Conservation (phyloP, 2,797 vertebrate genomes). For the Neosilurus hyrtlii region DNA sequence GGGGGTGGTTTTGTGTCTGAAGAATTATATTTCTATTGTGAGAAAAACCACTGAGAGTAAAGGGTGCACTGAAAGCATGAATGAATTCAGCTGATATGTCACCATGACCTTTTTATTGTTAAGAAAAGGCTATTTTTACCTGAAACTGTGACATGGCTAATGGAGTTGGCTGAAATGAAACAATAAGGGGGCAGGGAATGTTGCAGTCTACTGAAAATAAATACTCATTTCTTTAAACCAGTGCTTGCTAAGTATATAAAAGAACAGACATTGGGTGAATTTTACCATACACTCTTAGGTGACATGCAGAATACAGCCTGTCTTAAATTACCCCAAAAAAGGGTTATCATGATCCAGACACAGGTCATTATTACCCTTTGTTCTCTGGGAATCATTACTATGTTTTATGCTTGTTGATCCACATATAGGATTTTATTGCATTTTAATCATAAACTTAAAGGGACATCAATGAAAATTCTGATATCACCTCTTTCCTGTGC, state of each 20-base stretch:
- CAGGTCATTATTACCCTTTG: not conserved
- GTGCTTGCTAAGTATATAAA: not conserved
- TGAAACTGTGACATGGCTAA: slow-evolving; percentile 29
- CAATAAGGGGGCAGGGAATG: not conserved
- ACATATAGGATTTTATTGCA: not conserved
- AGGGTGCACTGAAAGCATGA: slow-evolving; percentile 8
- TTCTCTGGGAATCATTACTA: not conserved
- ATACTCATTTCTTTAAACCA: not conserved
- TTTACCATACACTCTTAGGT: not conserved
- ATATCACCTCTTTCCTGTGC: not conserved
- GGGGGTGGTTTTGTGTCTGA: not conserved
- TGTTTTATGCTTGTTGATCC: not conserved
- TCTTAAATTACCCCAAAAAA: not conserved
- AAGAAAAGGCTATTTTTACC: slow-evolving; percentile 36
- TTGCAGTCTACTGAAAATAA: not conserved
- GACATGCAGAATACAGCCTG: not conserved
- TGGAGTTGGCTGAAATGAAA: slow-evolving; percentile 20
- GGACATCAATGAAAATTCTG: not conserved
- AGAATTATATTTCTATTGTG: not conserved
- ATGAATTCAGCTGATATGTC: slow-evolving; percentile 27
- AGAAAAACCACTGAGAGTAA: slow-evolving; percentile 15
- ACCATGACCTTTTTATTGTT: slow-evolving; percentile 31
- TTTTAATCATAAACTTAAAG: not conserved
- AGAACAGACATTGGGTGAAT: not conserved
- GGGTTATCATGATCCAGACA: not conserved